These are phyloP conservation scores for Cardiocondyla obscurior DNA, from an alignment of 1,140 invertebrate genomes.

Conservation along the genomic window DNA sequence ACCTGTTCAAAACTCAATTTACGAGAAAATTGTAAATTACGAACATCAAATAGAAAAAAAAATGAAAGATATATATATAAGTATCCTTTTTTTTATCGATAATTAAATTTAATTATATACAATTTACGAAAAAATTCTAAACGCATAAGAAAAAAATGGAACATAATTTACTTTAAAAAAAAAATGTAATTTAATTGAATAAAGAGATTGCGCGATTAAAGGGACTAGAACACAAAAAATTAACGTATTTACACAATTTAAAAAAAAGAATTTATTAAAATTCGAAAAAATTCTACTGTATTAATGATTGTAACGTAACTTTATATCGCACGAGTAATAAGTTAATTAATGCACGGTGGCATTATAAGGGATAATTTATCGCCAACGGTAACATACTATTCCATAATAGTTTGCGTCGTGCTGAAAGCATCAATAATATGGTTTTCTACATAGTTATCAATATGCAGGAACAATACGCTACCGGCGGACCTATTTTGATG, in stretches of 20 bases:
- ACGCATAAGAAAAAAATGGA: neutral
- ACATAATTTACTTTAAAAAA: too few species aligned
- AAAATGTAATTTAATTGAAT: neutral
- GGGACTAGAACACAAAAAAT: neutral
- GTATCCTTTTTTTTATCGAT: neutral
- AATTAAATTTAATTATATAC: neutral
- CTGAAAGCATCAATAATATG: neutral
- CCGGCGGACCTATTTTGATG: neutral
- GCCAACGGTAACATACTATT: neutral
- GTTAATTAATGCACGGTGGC: neutral
- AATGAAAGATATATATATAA: neutral
- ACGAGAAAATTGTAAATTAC: neutral
- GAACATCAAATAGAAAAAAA: neutral
- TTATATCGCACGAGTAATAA: neutral
- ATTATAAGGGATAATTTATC: constrained; percentile 6
- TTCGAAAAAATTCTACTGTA: too few species aligned
- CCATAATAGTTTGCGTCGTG: neutral
- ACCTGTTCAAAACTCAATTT: neutral
- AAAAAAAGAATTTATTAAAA: neutral
- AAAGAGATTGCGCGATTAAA: neutral
- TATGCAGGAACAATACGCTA: neutral
- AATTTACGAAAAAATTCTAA: neutral
- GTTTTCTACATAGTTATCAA: neutral
- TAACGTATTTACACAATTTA: neutral
- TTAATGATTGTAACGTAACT: neutral